These are phyloP conservation scores for mouse (Mus musculus) DNA, from an alignment of 2,113 vertebrate species.

Conservation along the genomic window GRCm39 chr11:24385501-24386000, in stretches of 20 bases:
- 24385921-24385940: not conserved
- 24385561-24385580: not conserved
- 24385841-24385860: not conserved
- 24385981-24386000: not conserved
- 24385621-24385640: not conserved
- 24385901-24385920: constrained; percentile 25
- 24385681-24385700: not conserved
- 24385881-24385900: constrained; percentile 39
- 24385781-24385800: not conserved
- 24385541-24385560: not conserved
- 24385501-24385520: not conserved
- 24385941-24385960: not conserved
- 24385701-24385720: not conserved
- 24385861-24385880: not conserved
- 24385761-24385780: not conserved
- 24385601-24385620: not conserved
- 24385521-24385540: not conserved
- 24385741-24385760: not conserved
- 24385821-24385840: constrained; percentile 6
- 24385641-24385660: not conserved
- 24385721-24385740: not conserved
- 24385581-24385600: not conserved
- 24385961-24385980: no score
- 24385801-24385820: not conserved
- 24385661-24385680: not conserved